These are phyloP conservation scores for Lichenostomus cassidix DNA, from an alignment of 2,113 vertebrate genomes.

Conservation along the genomic window DNA sequence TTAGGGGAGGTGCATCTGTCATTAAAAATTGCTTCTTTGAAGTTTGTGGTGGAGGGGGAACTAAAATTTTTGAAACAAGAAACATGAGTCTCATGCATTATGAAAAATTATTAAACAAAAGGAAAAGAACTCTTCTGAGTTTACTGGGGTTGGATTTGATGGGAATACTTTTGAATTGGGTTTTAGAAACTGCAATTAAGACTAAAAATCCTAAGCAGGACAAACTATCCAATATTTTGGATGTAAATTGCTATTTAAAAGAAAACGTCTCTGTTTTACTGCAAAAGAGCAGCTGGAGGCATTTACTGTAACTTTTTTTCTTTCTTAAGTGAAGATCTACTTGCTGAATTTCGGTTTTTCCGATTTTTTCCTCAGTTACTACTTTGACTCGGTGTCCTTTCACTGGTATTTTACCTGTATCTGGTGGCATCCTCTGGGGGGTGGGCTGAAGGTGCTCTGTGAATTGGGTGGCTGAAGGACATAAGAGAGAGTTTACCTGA, in stretches of 20 bases:
- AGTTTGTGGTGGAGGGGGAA: background rate
- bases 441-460: constrained; percentile 35
- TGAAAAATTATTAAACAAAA: background rate
- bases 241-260: background rate
- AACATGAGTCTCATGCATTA: background rate
- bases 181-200: background rate
- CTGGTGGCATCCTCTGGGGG: background rate
- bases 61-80: background rate
- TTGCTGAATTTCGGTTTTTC: background rate
- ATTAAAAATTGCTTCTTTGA: background rate
- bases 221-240: background rate
- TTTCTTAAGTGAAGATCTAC: background rate
- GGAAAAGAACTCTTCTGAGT: background rate
- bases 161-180: background rate
- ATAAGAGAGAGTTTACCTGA: constrained; percentile 27
- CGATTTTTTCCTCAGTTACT: background rate
- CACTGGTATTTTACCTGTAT: constrained; percentile 47
- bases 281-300: background rate
- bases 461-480: constrained; percentile 43
- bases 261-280: background rate
- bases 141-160: background rate
- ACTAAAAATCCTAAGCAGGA: background rate
- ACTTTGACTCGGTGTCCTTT: background rate
- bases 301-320: background rate
- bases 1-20: background rate